Base-by-base conservation (phyloP, 2,113 vertebrate genomes). In the Calypte anna region DNA sequence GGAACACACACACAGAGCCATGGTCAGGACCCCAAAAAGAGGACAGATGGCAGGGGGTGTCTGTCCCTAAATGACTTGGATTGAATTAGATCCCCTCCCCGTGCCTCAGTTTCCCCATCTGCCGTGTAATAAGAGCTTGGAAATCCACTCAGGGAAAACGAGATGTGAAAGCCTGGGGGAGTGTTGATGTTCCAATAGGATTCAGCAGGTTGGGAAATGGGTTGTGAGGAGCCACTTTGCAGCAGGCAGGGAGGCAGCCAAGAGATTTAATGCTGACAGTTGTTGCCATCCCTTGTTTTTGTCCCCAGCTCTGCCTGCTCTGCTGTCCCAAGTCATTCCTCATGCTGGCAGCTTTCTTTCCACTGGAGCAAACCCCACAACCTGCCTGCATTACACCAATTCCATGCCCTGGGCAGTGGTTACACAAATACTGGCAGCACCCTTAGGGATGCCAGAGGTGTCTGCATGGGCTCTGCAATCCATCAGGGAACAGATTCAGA, bases 21-120 rank as follows among this genome's bases (percentile, higher is more conserved):
- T 38, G 36, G 36, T 38, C 7, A 38, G 36, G 36, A 38, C 36
- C 36, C 36, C 36, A 38, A 38, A 38, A 38, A 38, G 36, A 38
- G 61, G 54, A 36, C 13, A 59, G 10, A 5, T 0, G 2, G 58
- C n/a, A 30, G 28, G 14, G 20, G 1, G 0, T 15, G 1, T 22
- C 10, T 12, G 40, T 23, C 77, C 23, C 50, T 2, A 14, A 4
- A 3, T 2, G 22, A 6, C 38, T 55, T 6, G 25, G 43, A 18
- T 3, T 3, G 50, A 10, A 18, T 17, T 8, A 69, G 43, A 12
- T 17, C 7, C 0, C 10, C 18, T 36, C 36, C 44, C 28, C 14
- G 1, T 0, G 1, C 79, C 74, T 81, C 82, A 18, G 30, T 43
- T 57, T 85, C 83, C 61, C 57, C 50, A 28, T 10, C 17, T 50